Evolutionary conservation across 2,113 vertebrate genomes (phyloP).

Genomic region (Sylvilagus bachmani): DNA sequence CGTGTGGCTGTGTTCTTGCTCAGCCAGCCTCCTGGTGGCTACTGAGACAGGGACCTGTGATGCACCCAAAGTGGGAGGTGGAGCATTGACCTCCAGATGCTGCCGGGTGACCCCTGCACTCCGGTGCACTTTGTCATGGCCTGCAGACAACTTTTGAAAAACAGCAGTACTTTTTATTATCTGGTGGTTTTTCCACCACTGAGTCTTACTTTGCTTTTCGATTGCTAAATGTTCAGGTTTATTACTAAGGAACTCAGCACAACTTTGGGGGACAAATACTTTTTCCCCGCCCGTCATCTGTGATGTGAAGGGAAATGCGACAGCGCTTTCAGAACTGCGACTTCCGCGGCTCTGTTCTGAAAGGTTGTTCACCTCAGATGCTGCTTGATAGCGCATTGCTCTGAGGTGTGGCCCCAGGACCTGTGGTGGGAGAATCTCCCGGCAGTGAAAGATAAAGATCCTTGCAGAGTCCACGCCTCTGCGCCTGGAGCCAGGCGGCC

Average conservation of each 20-base stretch:
- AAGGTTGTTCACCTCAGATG: slow-evolving; percentile 25
- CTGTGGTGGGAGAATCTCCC: not conserved
- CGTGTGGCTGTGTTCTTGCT: not conserved
- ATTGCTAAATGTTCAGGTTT: not conserved
- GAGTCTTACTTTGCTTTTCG: slow-evolving; percentile 4
- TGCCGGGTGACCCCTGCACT: not conserved
- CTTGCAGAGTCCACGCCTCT: not conserved
- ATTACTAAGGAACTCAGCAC: slow-evolving; percentile 22
- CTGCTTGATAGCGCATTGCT: not conserved
- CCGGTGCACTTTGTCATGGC: not conserved
- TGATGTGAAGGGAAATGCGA: not conserved
- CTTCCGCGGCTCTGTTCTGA: not conserved
- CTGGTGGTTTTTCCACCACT: not conserved
- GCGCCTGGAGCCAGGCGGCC: not conserved
- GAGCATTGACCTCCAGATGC: not conserved
- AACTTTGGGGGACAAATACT: slow-evolving; percentile 16
- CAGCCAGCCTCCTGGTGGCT: not conserved
- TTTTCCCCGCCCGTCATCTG: not conserved
- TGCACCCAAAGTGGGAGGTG: not conserved
- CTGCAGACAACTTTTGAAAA: not conserved
- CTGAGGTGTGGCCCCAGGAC: not conserved
- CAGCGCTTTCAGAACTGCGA: not conserved
- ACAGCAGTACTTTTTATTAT: not conserved
- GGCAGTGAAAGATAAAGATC: not conserved
- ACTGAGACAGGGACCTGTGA: not conserved